phyloP scores from a whole-genome alignment of 2,113 vertebrate species.

The Mastomys coucha region DNA sequence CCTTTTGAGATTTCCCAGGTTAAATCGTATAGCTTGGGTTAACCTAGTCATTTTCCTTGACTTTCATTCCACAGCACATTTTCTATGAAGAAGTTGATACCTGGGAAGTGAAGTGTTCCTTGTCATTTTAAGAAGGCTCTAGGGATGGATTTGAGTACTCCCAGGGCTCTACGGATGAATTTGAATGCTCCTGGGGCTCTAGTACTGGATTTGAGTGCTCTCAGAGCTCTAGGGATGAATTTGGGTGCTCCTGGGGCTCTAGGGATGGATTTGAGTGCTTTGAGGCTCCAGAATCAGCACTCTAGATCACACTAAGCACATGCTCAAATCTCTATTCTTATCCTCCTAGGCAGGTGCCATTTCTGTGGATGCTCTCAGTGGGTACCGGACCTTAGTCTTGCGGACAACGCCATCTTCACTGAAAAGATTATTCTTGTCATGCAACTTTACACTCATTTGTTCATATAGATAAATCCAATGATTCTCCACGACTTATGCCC shows the following conservation, averaged over 20 bases:
- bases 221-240: not conserved
- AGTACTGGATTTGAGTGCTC: not conserved
- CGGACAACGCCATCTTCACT: accelerated
- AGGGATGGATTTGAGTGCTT: not conserved
- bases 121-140: not conserved
- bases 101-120: not conserved
- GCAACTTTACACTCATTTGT: not conserved
- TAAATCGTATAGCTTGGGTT: not conserved
- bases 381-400: not conserved
- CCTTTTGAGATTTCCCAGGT: not conserved
- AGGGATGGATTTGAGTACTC: not conserved
- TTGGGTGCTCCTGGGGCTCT: not conserved
- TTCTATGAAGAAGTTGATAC: not conserved
- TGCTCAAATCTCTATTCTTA: accelerated
- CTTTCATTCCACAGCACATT: not conserved
- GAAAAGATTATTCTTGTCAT: not conserved
- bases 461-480: not conserved
- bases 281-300: not conserved
- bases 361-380: not conserved
- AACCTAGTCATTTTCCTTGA: not conserved
- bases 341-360: too few species aligned
- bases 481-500: not conserved
- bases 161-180: not conserved
- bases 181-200: not conserved
- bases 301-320: not conserved